phyloP scores from a whole-genome alignment of 2,888 invertebrate genomes.

The Mythimna loreyi region DNA sequence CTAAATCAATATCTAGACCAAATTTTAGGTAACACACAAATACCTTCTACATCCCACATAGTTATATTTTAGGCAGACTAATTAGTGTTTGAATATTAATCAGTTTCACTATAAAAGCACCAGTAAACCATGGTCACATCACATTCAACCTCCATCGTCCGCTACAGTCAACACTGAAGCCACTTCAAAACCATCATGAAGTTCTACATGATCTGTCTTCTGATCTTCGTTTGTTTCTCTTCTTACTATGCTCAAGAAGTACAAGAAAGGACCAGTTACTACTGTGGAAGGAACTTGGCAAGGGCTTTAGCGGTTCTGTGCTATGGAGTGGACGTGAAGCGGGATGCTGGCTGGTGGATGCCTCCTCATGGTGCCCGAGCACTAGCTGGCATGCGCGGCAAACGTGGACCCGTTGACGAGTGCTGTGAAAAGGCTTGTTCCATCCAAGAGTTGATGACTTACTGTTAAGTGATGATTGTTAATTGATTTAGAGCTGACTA shows the following conservation, averaged over 20 bases:
- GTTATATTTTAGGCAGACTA: constrained; percentile 5
- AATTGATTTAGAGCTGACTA: background rate
- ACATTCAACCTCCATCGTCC: constrained; percentile 35
- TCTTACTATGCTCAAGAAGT: constrained; percentile 33
- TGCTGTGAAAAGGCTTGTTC: constrained; percentile 59
- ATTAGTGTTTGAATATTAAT: constrained; percentile 46
- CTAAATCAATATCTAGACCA: background rate
- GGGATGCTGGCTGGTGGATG: constrained; percentile 49
- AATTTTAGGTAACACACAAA: constrained; percentile 1
- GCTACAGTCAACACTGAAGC: background rate
- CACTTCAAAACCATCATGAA: constrained; percentile 39
- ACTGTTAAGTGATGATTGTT: constrained; percentile 33
- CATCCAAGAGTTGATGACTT: constrained; percentile 49
- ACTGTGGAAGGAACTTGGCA: constrained; percentile 54
- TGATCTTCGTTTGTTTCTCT: constrained; percentile 35
- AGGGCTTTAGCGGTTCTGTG: constrained; percentile 45
- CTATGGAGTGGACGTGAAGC: constrained; percentile 40
- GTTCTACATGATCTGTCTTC: constrained; percentile 20
- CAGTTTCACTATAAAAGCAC: constrained; percentile 39
- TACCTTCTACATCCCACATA: constrained; percentile 19
- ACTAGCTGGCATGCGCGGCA: constrained; percentile 50
- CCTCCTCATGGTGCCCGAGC: constrained; percentile 8
- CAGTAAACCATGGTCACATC: background rate
- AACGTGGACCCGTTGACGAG: constrained; percentile 56
- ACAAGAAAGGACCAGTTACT: constrained; percentile 29